phyloP scores from a whole-genome alignment of 2,888 invertebrate genomes.

The Epicampocera succincta region DNA sequence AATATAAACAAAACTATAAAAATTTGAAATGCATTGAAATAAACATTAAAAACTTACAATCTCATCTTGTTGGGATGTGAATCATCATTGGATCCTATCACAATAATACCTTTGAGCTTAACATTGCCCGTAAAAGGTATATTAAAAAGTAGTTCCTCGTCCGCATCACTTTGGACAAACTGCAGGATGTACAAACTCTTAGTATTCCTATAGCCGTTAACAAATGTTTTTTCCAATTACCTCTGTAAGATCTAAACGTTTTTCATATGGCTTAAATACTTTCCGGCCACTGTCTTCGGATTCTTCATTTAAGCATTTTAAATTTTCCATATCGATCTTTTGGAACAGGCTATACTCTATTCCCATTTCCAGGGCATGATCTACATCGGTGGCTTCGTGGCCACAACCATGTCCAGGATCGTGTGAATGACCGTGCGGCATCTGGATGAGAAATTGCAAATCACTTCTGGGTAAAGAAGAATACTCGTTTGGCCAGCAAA shows the following conservation, averaged over 20 bases:
- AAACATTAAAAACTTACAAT: constrained; percentile 85
- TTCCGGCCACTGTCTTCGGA: constrained; percentile 92
- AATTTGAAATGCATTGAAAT: background rate
- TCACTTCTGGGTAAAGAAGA: background rate
- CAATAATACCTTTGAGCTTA: constrained; percentile 95
- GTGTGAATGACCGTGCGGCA: constrained; percentile 81
- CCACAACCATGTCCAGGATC: constrained; percentile 77
- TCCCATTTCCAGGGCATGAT: constrained; percentile 80
- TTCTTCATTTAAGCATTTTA: constrained; percentile 95
- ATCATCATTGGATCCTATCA: constrained; percentile 94
- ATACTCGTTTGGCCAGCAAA: no score
- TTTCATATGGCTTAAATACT: constrained; percentile 96
- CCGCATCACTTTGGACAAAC: constrained; percentile 98
- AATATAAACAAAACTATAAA: background rate
- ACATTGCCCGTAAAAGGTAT: constrained; percentile 98
- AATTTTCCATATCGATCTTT: constrained; percentile 93
- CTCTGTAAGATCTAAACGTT: constrained; percentile 88
- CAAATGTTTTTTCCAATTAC: constrained; percentile 82
- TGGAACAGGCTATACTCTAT: constrained; percentile 87
- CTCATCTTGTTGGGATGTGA: constrained; percentile 93
- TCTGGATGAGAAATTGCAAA: constrained; percentile 51
- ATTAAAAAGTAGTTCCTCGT: constrained; percentile 97
- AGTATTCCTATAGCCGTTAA: background rate
- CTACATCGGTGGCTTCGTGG: constrained; percentile 80
- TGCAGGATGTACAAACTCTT: constrained; percentile 79